A percentile compares a stretch with the other conserved stretches of the same genome.
These are phyloP conservation scores for Globodera rostochiensis DNA, from an alignment of 1,140 invertebrate genomes.

Conservation along the genomic window DNA sequence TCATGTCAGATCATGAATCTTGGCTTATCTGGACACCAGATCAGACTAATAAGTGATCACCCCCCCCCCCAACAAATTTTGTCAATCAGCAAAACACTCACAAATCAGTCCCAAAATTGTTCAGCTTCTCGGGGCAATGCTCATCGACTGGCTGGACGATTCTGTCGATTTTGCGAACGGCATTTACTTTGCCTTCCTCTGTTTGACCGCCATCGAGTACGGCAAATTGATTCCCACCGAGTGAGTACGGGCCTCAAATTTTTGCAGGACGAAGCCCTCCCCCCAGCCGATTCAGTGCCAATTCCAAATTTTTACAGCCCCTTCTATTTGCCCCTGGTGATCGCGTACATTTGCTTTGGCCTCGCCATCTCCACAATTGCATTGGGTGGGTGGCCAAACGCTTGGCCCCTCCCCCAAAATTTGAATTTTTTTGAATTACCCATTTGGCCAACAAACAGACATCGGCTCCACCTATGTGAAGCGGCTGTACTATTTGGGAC, in stretches of 20 bases:
- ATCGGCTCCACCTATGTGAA: conserved; percentile 59
- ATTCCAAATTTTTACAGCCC: conserved; percentile 34
- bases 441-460: conserved; percentile 34
- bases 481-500: conserved; percentile 57
- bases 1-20: conserved; percentile 25
- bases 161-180: conserved; percentile 60
- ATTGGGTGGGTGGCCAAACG: conserved; percentile 34
- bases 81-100: too few species aligned
- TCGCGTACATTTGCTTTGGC: conserved; percentile 59
- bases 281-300: neutral
- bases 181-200: conserved; percentile 63
- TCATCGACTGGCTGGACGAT: conserved; percentile 54
- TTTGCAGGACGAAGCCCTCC: too few species aligned
- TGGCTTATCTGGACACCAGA: neutral
- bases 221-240: conserved; percentile 56
- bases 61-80: neutral
- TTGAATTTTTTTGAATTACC: too few species aligned
- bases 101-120: conserved; percentile 5
- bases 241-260: conserved; percentile 8
- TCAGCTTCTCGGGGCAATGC: conserved; percentile 50
- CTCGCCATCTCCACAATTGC: conserved; percentile 62
- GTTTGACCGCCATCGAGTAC: conserved; percentile 63
- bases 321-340: conserved; percentile 54
- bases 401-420: too few species aligned
- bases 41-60: neutral